Conservation (phyloP, 2,113 vertebrate species). For the Connochaetes taurinus region DNA sequence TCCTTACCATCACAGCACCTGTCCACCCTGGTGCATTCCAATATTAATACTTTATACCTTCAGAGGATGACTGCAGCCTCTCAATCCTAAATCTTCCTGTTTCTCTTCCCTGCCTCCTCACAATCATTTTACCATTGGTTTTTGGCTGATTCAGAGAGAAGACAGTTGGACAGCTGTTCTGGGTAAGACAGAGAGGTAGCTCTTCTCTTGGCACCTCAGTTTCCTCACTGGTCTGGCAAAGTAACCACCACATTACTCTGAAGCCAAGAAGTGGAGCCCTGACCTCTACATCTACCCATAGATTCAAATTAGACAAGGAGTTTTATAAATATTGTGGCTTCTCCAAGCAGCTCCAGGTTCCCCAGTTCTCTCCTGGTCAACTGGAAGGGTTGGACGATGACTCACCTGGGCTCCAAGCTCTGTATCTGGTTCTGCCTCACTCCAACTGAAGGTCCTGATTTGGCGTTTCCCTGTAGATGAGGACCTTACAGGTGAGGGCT, state of each 20-base stretch:
- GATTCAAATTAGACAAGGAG: not conserved
- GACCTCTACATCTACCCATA: fast-evolving
- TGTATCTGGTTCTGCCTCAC: not conserved
- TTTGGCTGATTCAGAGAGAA: not conserved
- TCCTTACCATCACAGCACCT: not conserved
- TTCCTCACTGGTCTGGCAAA: not conserved
- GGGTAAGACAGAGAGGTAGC: not conserved
- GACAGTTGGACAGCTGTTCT: not conserved
- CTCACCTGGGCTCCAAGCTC: not conserved
- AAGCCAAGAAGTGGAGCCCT: not conserved
- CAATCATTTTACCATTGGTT: not conserved
- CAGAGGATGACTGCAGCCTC: not conserved
- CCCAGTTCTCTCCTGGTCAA: not conserved
- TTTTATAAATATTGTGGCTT: not conserved
- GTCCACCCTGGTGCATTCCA: not conserved
- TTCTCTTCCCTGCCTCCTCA: not conserved
- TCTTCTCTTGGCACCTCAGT: not conserved
- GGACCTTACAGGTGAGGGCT: not conserved
- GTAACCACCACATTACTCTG: too few species aligned
- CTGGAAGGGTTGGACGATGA: not conserved
- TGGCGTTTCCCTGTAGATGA: not conserved
- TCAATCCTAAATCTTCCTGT: not conserved
- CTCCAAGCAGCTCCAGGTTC: not conserved
- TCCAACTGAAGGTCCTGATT: too few species aligned
- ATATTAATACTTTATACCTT: fast-evolving